Percentiles rank a stretch among this genome's conserved stretches.
phyloP scores from a whole-genome alignment of 1,140 invertebrate genomes.

The Gonioctena quinquepunctata region DNA sequence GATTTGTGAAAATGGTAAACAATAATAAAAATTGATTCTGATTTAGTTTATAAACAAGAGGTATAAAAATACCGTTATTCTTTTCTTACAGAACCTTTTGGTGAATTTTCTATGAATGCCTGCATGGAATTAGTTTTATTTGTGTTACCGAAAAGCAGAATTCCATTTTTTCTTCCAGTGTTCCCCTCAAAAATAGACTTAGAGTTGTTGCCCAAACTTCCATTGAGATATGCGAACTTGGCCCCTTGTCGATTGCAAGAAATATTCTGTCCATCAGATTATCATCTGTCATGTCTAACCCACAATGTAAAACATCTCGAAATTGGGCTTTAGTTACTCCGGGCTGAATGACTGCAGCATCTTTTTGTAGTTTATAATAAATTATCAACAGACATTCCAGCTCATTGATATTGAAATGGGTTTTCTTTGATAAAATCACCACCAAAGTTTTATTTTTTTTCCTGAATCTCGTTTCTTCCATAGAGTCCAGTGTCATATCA shows the following conservation, averaged over 20 bases:
- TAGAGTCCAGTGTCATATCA: slow-evolving; percentile 59
- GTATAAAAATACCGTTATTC: too few relatives aligned
- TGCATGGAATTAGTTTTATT: too few relatives aligned
- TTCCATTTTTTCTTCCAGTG: slow-evolving; percentile 65
- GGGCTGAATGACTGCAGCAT: slow-evolving; percentile 48
- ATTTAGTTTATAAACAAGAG: too few relatives aligned
- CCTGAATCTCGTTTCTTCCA: slow-evolving; percentile 62
- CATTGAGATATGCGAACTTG: slow-evolving; percentile 63
- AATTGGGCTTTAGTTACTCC: slow-evolving; percentile 63
- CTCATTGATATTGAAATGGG: slow-evolving; percentile 58
- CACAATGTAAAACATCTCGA: slow-evolving; percentile 70
- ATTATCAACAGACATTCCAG: slow-evolving; percentile 56
- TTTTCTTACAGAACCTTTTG: too few relatives aligned
- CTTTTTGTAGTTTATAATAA: slow-evolving; percentile 54
- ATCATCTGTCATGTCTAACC: slow-evolving; percentile 75
- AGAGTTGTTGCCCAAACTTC: slow-evolving; percentile 70
- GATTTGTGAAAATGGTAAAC: too few relatives aligned
- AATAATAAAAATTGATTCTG: too few relatives aligned
- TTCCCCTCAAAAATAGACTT: slow-evolving; percentile 69
- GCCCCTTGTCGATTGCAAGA: slow-evolving; percentile 62
- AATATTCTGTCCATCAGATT: slow-evolving; percentile 67
- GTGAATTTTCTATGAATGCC: too few relatives aligned
- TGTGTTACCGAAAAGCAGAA: slow-evolving; percentile 72
- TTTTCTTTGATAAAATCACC: slow-evolving; percentile 52
- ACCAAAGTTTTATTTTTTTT: slow-evolving; percentile 60